These are phyloP conservation scores for Odocoileus hemionus DNA, from an alignment of 2,113 vertebrate species.

Conservation along the genomic window DNA sequence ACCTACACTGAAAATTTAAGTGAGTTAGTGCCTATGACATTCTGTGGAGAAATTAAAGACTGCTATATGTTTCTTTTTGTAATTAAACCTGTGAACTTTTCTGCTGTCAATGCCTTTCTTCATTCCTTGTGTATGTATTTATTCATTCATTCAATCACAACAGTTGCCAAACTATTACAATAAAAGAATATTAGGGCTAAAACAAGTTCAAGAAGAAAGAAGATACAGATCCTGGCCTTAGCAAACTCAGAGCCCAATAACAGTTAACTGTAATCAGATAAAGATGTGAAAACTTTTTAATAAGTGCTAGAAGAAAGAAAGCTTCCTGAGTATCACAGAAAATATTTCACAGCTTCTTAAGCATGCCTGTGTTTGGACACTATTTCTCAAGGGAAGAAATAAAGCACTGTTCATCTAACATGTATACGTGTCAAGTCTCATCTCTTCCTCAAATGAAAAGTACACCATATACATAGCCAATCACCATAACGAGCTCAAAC, in stretches of 20 bases:
- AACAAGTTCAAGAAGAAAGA: background rate
- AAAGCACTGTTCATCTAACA: background rate
- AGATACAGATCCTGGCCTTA: background rate
- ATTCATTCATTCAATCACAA: background rate
- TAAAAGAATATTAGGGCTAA: background rate
- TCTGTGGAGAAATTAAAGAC: background rate
- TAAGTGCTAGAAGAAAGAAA: background rate
- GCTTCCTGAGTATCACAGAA: background rate
- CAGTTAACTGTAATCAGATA: background rate
- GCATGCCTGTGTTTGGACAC: background rate
- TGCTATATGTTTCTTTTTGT: background rate
- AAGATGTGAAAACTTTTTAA: background rate
- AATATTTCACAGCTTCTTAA: background rate
- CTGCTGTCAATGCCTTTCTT: background rate
- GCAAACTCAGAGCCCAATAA: background rate
- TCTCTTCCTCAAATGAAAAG: background rate
- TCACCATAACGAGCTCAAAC: background rate
- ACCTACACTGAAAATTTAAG: background rate
- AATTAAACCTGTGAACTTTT: background rate
- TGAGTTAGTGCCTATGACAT: background rate
- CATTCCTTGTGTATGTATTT: background rate
- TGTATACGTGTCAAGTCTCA: background rate
- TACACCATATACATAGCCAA: accelerated
- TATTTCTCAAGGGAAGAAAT: background rate
- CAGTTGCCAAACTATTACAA: background rate